phyloP scores from a whole-genome alignment of 2,888 invertebrate species.

The Trichacis sp. region DNA sequence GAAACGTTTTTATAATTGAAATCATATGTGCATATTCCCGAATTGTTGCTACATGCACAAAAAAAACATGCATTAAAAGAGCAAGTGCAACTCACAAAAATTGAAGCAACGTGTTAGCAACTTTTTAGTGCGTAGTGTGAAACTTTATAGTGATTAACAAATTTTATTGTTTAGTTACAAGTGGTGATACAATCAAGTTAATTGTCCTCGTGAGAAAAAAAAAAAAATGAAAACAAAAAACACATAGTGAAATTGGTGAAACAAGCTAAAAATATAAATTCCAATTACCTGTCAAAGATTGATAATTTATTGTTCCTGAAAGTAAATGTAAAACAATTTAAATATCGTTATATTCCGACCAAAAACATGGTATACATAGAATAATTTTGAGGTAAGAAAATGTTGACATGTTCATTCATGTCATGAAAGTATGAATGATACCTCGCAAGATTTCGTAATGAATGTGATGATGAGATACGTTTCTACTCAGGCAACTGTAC shows the following conservation, averaged over 20 bases:
- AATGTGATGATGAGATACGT: not conserved
- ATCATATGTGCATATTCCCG: too few relatives aligned
- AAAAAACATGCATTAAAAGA: too few relatives aligned
- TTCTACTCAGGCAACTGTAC: not conserved
- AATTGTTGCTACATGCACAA: too few relatives aligned
- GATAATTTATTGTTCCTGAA: constrained; percentile 45
- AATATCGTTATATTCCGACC: too few relatives aligned
- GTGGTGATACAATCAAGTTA: not conserved
- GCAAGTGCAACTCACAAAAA: too few relatives aligned
- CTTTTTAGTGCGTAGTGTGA: not conserved
- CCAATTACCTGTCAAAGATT: constrained; percentile 43
- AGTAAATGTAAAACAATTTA: constrained; percentile 31
- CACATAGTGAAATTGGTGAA: constrained; percentile 18
- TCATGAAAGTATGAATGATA: too few relatives aligned
- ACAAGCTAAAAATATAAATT: constrained; percentile 24
- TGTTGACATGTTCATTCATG: too few relatives aligned
- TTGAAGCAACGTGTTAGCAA: too few relatives aligned
- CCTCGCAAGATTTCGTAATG: too few relatives aligned
- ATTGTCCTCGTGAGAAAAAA: constrained; percentile 11
- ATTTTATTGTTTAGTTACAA: not conserved
- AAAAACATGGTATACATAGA: too few relatives aligned
- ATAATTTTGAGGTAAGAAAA: too few relatives aligned
- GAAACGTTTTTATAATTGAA: too few relatives aligned
- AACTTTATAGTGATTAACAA: not conserved
- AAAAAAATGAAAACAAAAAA: constrained; percentile 2